Base-by-base conservation (phyloP, 2,797 vertebrate species). In the Borostomias antarcticus region DNA sequence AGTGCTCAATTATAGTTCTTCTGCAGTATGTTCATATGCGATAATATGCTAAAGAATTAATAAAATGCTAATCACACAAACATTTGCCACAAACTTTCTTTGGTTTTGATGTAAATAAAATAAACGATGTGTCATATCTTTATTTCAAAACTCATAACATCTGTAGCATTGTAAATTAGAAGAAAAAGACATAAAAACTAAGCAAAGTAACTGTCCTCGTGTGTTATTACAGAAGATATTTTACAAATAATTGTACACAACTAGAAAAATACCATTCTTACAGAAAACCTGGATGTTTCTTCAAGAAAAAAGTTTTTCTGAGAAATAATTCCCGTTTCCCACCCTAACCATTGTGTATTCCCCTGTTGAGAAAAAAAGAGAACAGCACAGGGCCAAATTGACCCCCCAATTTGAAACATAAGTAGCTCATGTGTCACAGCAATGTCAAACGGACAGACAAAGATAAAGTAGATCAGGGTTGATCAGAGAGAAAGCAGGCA, bases 401-500 rank as follows among this genome's bases (percentile, higher is more conserved):
- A 15, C 43, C 26, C 33, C 35, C 26, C 23, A 45, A n/a, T 66
- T 59, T 72, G 45, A 79, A 87, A 80, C 63, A 79, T 83, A 75
- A 50, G 8, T 37, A 69, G 51, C 17, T 54, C 21, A 58, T 60
- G 58, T 52, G 59, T 73, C 66, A 73, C 66, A 87, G 74, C 68
- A 87, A 74, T 79, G 78, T 79, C 58, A 58, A 69, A 68, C 71
- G 78, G 64, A 77, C 73, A 75, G 77, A 84, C 74, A 72, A 73
- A 74, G 68, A 51, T 54, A 71, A 77, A 64, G 28, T 58, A 61
- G 47, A 15, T 68, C 62, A 75, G 77, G 69, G 82, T 81, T 83
- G 85, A 88, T 86, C 80, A 88, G 85, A 89, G 91, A 89, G 87
- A 89, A 89, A 93, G 90, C 82, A 94, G 92, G 92, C 92, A 92